Base-by-base conservation (phyloP, 2,797 vertebrate species). In the Oreonectes daqikongensis region DNA sequence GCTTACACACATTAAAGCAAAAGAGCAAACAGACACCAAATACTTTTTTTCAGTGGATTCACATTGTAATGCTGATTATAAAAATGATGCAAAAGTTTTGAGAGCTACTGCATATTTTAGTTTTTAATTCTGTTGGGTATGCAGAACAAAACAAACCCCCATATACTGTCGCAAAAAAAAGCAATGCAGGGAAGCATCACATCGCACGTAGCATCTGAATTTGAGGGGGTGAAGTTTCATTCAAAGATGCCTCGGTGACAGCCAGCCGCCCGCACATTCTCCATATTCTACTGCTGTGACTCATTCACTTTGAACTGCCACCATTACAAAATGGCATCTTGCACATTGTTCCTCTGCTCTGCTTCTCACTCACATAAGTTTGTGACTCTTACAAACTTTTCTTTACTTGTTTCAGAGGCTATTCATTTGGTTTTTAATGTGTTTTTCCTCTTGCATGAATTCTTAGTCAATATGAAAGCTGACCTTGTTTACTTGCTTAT, bases 191-290 rank as follows among this genome's bases (percentile, higher is more conserved):
- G 12, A 35, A 38, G 7, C 61, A 7, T 75, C 72, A 55, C n/a
- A 30, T 38, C 30, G 10, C 42, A 50, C 59, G 3, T 22, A 46
- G 40, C 63, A 3, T 70, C 35, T 76, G 55, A 61, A 69, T 75
- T 66, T 75, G 42, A 48, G 61, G 69, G 70, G 75, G 63, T 59
- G 77, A 81, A 75, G 72, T 67, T 81, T 67, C 68, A 81, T 74
- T 79, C 53, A 79, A 35, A 89, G 88, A 85, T 84, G 79, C 85
- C 69, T 81, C 81, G 77, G 81, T 86, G 89, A 89, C 87, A 89
- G 86, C 85, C 86, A 87, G 66, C 78, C 83, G 88, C 89, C 86
- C 83, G 87, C 84, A 80, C 85, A 83, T 82, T 81, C 83, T 85
- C 81, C 82, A 83, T 86, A 89, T 85, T 74, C 85, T 85, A 82